Percentiles rank a stretch among this genome's conserved stretches.
Evolutionary conservation across 2,888 invertebrate genomes (phyloP).

Genomic region (Blastobasis lacticolella): DNA sequence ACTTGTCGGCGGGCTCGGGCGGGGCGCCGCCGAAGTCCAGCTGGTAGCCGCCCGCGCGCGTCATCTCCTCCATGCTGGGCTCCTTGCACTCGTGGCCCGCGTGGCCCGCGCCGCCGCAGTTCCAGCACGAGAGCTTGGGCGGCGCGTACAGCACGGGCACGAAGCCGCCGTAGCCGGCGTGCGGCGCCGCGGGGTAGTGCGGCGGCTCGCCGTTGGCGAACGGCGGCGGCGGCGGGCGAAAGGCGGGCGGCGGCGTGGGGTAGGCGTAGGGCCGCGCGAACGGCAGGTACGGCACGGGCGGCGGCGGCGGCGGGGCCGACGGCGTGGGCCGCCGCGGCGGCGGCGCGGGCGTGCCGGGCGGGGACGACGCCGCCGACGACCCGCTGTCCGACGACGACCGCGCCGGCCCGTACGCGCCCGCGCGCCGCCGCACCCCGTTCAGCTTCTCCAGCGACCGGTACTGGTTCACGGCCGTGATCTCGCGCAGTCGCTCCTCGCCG

Average conservation of each 20-base stretch:
- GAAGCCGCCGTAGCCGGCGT: conserved; percentile 46
- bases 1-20: conserved; percentile 57
- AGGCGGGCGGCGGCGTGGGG: conserved; percentile 55
- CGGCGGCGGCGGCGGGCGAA: conserved; percentile 57
- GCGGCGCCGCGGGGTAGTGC: conserved; percentile 58
- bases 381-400: conserved; percentile 62
- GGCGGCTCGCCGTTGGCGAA: conserved; percentile 66
- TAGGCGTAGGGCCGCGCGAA: conserved; percentile 57
- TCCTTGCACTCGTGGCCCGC: conserved; percentile 91
- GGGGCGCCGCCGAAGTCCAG: conserved; percentile 76
- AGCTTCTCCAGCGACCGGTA: conserved; percentile 74
- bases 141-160: conserved; percentile 74
- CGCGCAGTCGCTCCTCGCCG: conserved; percentile 77
- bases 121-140: conserved; percentile 87
- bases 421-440: conserved; percentile 70
- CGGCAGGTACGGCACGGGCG: conserved; percentile 44
- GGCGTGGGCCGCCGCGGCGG: conserved; percentile 37
- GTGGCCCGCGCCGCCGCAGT: conserved; percentile 91
- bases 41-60: conserved; percentile 80
- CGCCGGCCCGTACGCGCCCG: conserved; percentile 37
- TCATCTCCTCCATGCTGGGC: conserved; percentile 94
- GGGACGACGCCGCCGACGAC: conserved; percentile 55
- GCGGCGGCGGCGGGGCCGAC: conserved; percentile 28
- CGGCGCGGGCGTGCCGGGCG: conserved; percentile 57
- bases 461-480: conserved; percentile 70